These are phyloP conservation scores for Melieria picta DNA, from an alignment of 2,888 invertebrate species.

Conservation along the genomic window DNA sequence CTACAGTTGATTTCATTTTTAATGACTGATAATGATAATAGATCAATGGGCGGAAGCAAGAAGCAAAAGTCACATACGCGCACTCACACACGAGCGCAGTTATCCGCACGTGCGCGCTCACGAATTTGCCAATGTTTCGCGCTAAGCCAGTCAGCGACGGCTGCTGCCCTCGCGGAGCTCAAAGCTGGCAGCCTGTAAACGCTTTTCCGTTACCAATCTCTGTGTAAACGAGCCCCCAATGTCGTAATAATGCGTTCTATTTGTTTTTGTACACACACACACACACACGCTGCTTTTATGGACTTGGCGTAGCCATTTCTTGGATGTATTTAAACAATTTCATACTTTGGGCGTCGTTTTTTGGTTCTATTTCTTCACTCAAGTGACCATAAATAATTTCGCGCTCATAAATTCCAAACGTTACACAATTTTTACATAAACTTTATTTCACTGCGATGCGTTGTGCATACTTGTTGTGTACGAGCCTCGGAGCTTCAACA, in stretches of 20 bases:
- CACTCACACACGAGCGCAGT: neutral
- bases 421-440: slow-evolving; percentile 35
- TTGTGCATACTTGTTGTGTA: too few relatives aligned
- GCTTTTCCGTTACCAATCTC: too few relatives aligned
- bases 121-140: too few relatives aligned
- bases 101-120: neutral
- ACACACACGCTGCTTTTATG: slow-evolving; percentile 45
- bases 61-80: neutral
- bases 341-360: slow-evolving; percentile 27
- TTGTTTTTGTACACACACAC: slow-evolving; percentile 1
- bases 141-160: too few relatives aligned
- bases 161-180: too few relatives aligned
- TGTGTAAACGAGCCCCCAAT: too few relatives aligned
- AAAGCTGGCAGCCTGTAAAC: too few relatives aligned
- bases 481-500: too few relatives aligned
- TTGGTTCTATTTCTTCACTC: slow-evolving; percentile 22
- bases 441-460: neutral
- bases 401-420: slow-evolving; percentile 56
- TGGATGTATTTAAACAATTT: slow-evolving; percentile 24
- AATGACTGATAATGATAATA: slow-evolving; percentile 59
- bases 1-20: slow-evolving; percentile 39
- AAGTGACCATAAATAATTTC: slow-evolving; percentile 54
- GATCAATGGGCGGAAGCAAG: slow-evolving; percentile 49
- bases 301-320: slow-evolving; percentile 55
- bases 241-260: too few relatives aligned